A percentile compares a stretch with the other conserved stretches of the same genome.
Evolutionary conservation across 2,113 vertebrate genomes (phyloP).

Genomic region (Heterotis niloticus): DNA sequence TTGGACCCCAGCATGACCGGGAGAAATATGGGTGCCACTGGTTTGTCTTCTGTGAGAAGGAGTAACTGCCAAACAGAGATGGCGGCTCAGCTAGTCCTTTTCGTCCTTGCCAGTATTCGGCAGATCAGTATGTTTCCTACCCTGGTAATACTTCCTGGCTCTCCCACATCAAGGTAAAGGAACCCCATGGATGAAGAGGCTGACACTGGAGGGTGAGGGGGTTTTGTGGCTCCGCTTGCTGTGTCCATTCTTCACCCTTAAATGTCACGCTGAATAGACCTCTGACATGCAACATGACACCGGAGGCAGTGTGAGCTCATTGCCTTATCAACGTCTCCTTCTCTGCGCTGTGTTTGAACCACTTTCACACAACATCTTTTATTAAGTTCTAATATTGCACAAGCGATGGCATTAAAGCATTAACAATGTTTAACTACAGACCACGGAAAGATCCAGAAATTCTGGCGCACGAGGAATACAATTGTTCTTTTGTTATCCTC

Average conservation of each 20-base stretch:
- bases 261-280: conserved; percentile 22
- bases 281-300: conserved; percentile 20
- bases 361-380: too few relatives aligned
- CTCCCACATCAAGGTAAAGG: conserved; percentile 32
- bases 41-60: not conserved
- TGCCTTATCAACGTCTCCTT: too few relatives aligned
- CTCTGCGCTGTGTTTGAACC: too few relatives aligned
- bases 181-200: not conserved
- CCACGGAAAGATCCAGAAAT: too few relatives aligned
- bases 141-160: conserved; percentile 40
- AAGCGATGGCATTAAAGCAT: not conserved
- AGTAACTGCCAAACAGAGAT: not conserved
- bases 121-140: conserved; percentile 38
- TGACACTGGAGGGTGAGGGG: not conserved
- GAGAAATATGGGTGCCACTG: not conserved
- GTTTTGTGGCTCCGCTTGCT: not conserved
- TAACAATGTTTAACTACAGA: too few relatives aligned
- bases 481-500: too few relatives aligned
- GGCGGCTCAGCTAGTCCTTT: not conserved
- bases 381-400: not conserved
- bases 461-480: too few relatives aligned
- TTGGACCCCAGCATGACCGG: not conserved
- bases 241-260: conserved; percentile 18
- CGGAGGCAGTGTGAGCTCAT: not conserved
- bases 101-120: conserved; percentile 33